Evolutionary conservation across 2,797 vertebrate genomes (phyloP), one percentile per base, ranked within the genome.

Genomic region (Crypturellus tataupa): DNA sequence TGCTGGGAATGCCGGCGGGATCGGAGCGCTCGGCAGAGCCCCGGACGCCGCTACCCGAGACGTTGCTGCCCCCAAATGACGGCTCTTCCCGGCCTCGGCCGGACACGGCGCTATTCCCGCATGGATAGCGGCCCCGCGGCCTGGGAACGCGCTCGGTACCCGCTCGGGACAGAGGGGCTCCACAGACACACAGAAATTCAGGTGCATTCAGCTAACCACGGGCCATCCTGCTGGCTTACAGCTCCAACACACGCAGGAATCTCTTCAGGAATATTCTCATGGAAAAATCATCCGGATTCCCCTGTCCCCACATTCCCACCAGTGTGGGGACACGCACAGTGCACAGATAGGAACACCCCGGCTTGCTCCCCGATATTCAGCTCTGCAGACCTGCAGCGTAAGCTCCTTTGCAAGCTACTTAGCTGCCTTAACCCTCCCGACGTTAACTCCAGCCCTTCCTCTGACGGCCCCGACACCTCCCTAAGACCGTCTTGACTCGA

Each of bases 401-500:
- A 44, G 37, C 25, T 94, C 93, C 85, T 94, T 95, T 87, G 29
- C 70, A 56, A 84, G 85, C 85, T 42, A 88, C 90, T 91, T 83
- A 94, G 83, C 94, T 93, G 82, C 39, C 82, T 94, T 85, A 89
- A 21, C 31, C 58, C n/a, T 40, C 47, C 82, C 62, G 53, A 62
- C 71, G 58, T 69, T 77, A 90, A 90, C 93, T 88, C 86, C 24
- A 81, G 1, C 80, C 89, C 89, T 79, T 92, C 85, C 83, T 73
- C 68, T 53, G 68, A 75, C 75, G 87, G 91, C 90, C 95, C 90
- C 25, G 83, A 89, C 70, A 92, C 92, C 93, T 94, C 83, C 87
- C 93, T 69, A 91, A 94, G 42, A 72, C 71, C 80, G 87, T 85
- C 67, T 5, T 67, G 92, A 97, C 85, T 96, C 82, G 86, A 69